Evolutionary conservation across 2,888 invertebrate species (phyloP).

Genomic region (Chrysolina haemoptera): DNA sequence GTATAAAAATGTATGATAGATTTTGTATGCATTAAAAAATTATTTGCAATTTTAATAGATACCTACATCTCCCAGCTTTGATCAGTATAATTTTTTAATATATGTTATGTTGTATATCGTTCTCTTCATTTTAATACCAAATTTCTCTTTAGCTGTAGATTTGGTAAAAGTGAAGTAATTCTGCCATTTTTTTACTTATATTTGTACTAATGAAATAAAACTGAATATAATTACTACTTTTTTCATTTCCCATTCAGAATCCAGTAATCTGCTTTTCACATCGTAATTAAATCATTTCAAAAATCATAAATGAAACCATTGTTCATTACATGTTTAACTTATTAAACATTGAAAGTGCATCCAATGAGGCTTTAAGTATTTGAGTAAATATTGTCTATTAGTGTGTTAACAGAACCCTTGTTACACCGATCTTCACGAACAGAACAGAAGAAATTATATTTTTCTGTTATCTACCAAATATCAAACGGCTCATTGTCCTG

Average conservation of each 20-base stretch:
- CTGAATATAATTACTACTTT: conserved; percentile 28
- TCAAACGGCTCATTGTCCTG: too few relatives aligned
- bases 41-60: background rate
- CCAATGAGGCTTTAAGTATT: too few relatives aligned
- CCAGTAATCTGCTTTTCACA: background rate
- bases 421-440: too few relatives aligned
- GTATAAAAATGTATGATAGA: conserved; percentile 14
- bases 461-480: too few relatives aligned
- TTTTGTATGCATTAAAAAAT: background rate
- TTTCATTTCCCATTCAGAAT: background rate
- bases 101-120: conserved; percentile 17
- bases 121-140: conserved; percentile 33
- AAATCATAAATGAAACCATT: too few relatives aligned
- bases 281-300: too few relatives aligned
- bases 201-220: conserved; percentile 45
- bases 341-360: too few relatives aligned
- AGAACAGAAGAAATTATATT: too few relatives aligned
- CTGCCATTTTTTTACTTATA: conserved; percentile 41
- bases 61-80: background rate
- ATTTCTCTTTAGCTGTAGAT: conserved; percentile 21
- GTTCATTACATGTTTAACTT: too few relatives aligned
- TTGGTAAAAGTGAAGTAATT: conserved; percentile 35
- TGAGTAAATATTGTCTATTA: too few relatives aligned
- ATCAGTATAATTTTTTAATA: conserved; percentile 5
- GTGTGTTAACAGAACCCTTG: too few relatives aligned